Conservation (phyloP, 1,140 invertebrate genomes). For the Watersipora subatra region DNA sequence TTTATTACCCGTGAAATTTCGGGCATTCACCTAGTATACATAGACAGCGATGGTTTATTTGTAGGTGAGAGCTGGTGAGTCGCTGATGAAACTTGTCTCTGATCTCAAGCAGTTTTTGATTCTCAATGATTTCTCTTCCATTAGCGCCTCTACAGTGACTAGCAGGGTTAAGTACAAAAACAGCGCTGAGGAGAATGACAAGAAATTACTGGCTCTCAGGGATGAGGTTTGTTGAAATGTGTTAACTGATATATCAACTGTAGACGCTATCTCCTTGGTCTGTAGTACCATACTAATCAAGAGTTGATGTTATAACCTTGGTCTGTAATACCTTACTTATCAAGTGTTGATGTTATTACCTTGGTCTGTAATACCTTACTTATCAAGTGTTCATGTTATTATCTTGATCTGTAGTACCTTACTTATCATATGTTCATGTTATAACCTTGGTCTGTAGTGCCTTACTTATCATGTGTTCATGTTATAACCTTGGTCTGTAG, state of each 20-base stretch:
- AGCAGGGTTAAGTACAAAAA: conserved; percentile 76
- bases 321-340: too few relatives aligned
- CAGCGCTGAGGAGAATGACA: conserved; percentile 80
- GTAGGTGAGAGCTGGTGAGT: conserved; percentile 79
- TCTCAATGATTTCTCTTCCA: conserved; percentile 88
- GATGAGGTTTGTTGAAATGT: conserved; percentile 57
- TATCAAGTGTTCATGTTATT: too few relatives aligned
- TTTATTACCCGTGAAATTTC: too few relatives aligned
- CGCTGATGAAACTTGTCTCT: conserved; percentile 84
- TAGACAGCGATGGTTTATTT: conserved; percentile 6
- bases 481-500: too few relatives aligned
- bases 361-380: too few relatives aligned
- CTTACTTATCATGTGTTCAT: too few relatives aligned
- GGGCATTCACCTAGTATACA: too few relatives aligned
- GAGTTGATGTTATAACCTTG: not conserved
- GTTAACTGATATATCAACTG: not conserved
- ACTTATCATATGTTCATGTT: too few relatives aligned
- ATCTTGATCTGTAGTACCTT: too few relatives aligned
- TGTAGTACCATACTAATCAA: not conserved
- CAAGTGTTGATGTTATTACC: too few relatives aligned
- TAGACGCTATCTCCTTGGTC: not conserved
- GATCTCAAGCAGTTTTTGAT: conserved; percentile 94
- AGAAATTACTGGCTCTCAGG: conserved; percentile 73
- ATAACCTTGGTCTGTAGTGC: too few relatives aligned
- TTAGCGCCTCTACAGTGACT: conserved; percentile 83